Conservation (phyloP, 2,888 invertebrate genomes). For the Cacoxenus indagator region DNA sequence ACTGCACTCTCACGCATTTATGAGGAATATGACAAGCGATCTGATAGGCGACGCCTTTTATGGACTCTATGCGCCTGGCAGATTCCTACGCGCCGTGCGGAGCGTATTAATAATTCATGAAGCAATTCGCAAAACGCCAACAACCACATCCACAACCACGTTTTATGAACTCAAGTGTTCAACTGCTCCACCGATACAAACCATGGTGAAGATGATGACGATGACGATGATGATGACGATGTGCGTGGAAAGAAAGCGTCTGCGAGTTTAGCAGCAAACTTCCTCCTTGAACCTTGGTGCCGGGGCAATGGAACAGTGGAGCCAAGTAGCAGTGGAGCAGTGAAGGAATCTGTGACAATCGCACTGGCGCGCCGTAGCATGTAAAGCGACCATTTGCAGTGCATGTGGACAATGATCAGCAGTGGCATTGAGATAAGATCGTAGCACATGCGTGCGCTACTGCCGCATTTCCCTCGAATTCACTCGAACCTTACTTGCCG, state of each 20-base stretch:
- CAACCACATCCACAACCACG: slow-evolving; percentile 8
- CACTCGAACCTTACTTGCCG: slow-evolving; percentile 54
- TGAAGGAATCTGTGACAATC: neutral
- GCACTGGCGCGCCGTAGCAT: slow-evolving; percentile 44
- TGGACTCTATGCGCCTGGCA: slow-evolving; percentile 57
- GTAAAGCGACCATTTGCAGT: slow-evolving; percentile 40
- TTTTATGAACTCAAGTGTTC: slow-evolving; percentile 18
- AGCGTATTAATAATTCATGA: slow-evolving; percentile 59
- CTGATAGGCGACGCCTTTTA: slow-evolving; percentile 63
- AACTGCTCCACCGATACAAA: slow-evolving; percentile 7
- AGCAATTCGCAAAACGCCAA: slow-evolving; percentile 19
- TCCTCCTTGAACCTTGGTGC: slow-evolving; percentile 35
- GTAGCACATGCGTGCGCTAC: slow-evolving; percentile 49
- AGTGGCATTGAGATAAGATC: slow-evolving; percentile 44
- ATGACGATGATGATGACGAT: neutral
- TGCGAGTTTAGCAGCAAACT: slow-evolving; percentile 37
- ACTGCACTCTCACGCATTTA: slow-evolving; percentile 48
- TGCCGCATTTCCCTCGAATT: slow-evolving; percentile 47
- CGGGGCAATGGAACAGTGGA: neutral
- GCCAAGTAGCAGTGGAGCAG: neutral
- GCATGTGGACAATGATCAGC: slow-evolving; percentile 25
- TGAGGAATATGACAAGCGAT: slow-evolving; percentile 63
- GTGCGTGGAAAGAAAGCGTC: slow-evolving; percentile 7
- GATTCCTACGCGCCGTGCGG: slow-evolving; percentile 43
- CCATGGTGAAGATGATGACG: neutral